Evolutionary conservation across 2,113 vertebrate genomes (phyloP).

Genomic region (Brachionichthys hirsutus): DNA sequence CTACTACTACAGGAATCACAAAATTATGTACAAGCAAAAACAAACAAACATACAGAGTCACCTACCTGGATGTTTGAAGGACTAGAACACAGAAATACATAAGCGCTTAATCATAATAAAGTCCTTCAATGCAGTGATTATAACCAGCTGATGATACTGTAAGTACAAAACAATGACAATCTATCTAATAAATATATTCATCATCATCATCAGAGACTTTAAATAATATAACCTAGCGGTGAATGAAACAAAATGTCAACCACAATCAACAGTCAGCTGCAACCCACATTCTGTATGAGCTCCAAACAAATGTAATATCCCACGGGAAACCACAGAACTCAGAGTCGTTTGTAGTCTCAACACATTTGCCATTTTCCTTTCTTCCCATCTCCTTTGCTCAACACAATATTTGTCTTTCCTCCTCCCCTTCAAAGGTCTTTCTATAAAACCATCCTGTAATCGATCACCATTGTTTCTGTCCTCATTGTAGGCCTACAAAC

Average conservation of each 20-base stretch:
- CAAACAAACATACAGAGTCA: too few relatives aligned
- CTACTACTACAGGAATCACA: conserved; percentile 4
- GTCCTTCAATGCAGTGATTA: conserved; percentile 33
- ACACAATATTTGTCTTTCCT: conserved; percentile 15
- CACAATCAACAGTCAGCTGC: conserved; percentile 20
- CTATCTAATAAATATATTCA: too few relatives aligned
- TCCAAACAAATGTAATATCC: conserved; percentile 7
- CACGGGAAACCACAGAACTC: neutral
- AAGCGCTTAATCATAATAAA: conserved; percentile 37
- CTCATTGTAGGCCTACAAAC: neutral
- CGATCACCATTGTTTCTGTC: neutral
- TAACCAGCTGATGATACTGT: conserved; percentile 35
- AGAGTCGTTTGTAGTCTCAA: conserved; percentile 27
- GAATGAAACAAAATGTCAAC: conserved; percentile 46
- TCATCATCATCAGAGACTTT: conserved; percentile 44
- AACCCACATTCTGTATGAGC: conserved; percentile 4
- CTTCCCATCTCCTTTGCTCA: conserved; percentile 18
- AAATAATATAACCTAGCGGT: conserved; percentile 41
- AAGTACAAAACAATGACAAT: too few relatives aligned
- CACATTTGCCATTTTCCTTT: neutral
- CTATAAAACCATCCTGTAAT: neutral
- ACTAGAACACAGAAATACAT: too few relatives aligned
- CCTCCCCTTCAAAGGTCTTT: conserved; percentile 6
- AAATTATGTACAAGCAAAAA: conserved; percentile 4
- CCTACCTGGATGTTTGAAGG: too few relatives aligned